A percentile compares a stretch with the other conserved stretches of the same genome.
Evolutionary conservation across 1,140 invertebrate species (phyloP).

Genomic region (Schlechtendalia chinensis): DNA sequence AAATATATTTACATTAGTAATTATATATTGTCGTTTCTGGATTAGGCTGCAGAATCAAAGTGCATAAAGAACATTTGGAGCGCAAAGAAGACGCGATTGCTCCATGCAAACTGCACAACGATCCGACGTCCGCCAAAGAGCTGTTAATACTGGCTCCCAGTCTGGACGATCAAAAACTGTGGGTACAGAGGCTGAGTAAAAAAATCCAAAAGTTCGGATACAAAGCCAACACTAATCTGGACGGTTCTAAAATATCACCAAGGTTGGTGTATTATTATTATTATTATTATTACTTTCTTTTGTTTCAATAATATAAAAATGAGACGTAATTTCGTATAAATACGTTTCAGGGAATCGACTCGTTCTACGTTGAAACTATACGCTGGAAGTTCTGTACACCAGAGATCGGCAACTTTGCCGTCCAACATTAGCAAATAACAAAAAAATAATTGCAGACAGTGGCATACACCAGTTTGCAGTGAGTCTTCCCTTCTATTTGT

Average conservation of each 20-base stretch:
- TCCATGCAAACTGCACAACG: constrained; percentile 89
- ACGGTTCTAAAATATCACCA: constrained; percentile 55
- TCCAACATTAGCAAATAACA: constrained; percentile 53
- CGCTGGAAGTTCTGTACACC: constrained; percentile 52
- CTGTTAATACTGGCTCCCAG: constrained; percentile 80
- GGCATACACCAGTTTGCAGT: not conserved
- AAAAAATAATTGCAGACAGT: not conserved
- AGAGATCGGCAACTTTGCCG: constrained; percentile 58
- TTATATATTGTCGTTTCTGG: not conserved
- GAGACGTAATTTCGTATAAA: not conserved
- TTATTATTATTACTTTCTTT: not conserved
- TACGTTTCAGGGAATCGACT: constrained; percentile 69
- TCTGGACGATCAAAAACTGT: constrained; percentile 85
- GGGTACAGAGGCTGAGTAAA: constrained; percentile 86
- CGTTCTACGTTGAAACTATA: constrained; percentile 63
- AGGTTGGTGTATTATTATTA: not conserved
- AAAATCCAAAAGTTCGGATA: constrained; percentile 93
- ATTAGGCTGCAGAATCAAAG: constrained; percentile 91
- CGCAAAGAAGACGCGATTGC: constrained; percentile 80
- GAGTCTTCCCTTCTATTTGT: constrained; percentile 6
- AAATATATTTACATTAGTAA: too few relatives aligned
- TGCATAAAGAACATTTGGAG: constrained; percentile 91
- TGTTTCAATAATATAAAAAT: not conserved
- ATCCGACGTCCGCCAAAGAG: constrained; percentile 89
- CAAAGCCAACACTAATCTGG: constrained; percentile 75